Conservation (phyloP, 2,888 invertebrate genomes). For the Hirtodrosophila cameraria region DNA sequence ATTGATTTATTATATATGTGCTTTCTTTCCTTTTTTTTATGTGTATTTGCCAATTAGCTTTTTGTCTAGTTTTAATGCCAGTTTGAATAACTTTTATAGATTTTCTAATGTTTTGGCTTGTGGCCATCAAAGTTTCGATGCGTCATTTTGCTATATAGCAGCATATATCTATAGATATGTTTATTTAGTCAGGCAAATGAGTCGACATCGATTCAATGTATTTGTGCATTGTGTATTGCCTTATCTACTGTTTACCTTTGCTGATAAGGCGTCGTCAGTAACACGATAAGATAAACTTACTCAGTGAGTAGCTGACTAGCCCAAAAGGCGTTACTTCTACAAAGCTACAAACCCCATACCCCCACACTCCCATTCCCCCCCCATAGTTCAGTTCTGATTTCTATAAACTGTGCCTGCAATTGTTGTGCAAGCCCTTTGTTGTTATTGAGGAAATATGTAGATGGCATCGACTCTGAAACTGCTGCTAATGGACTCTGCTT, state of each 20-base stretch:
- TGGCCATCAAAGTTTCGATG: slow-evolving; percentile 7
- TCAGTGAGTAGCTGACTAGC: slow-evolving; percentile 27
- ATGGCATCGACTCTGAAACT: slow-evolving; percentile 24
- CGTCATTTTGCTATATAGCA: slow-evolving; percentile 23
- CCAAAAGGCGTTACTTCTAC: slow-evolving; percentile 5
- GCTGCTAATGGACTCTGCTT: slow-evolving; percentile 30
- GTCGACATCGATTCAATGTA: slow-evolving; percentile 23
- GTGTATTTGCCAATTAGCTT: slow-evolving; percentile 14
- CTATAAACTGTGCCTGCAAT: slow-evolving; percentile 39
- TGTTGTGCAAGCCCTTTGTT: slow-evolving; percentile 48
- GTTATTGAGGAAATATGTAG: slow-evolving; percentile 8
- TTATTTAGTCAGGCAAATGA: slow-evolving; percentile 35
- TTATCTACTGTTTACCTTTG: slow-evolving; percentile 43
- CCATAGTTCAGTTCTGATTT: slow-evolving; percentile 41
- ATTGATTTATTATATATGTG: slow-evolving; percentile 11
- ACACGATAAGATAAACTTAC: slow-evolving; percentile 45
- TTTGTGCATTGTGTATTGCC: background rate
- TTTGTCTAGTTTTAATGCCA: slow-evolving; percentile 29
- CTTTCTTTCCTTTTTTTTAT: background rate
- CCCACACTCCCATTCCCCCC: background rate
- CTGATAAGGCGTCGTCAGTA: slow-evolving; percentile 32
- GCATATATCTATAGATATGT: background rate
- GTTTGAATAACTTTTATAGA: slow-evolving; percentile 27
- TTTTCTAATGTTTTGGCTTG: slow-evolving; percentile 13
- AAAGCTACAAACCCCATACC: background rate